These are phyloP conservation scores for Drosophila kurseongensis DNA, from an alignment of 1,140 invertebrate genomes.

Conservation along the genomic window DNA sequence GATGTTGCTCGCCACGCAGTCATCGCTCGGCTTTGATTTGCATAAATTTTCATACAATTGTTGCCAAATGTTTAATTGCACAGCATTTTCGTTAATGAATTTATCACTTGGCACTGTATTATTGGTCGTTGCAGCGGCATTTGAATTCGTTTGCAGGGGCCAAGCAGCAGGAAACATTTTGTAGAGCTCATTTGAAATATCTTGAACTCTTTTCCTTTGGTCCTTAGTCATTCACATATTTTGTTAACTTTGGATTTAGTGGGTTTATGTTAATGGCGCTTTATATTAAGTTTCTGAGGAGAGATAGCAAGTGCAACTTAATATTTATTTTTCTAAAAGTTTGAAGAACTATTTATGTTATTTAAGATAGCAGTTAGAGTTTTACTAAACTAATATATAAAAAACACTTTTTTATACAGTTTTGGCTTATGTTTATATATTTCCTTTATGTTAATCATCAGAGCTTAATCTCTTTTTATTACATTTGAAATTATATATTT, in stretches of 20 bases:
- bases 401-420: too few species aligned
- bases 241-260: background rate
- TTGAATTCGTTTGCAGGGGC: slow-evolving; percentile 51
- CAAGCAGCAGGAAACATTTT: slow-evolving; percentile 73
- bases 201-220: background rate
- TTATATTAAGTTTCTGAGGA: background rate
- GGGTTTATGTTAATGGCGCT: background rate
- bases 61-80: slow-evolving; percentile 66
- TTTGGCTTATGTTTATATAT: too few species aligned
- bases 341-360: too few species aligned
- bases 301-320: too few species aligned
- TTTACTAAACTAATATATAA: too few species aligned
- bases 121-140: slow-evolving; percentile 37
- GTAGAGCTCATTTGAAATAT: slow-evolving; percentile 63
- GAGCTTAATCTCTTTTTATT: background rate
- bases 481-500: background rate
- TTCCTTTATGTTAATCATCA: too few species aligned
- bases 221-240: slow-evolving; percentile 30
- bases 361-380: too few species aligned
- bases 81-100: slow-evolving; percentile 60
- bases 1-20: slow-evolving; percentile 70
- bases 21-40: slow-evolving; percentile 75
- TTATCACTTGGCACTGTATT: slow-evolving; percentile 47
- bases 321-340: background rate
- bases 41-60: slow-evolving; percentile 77